Evolutionary conservation across 2,113 vertebrate species (phyloP), one percentile per base, ranked within the genome.

Genomic region (Bombycilla garrulus): DNA sequence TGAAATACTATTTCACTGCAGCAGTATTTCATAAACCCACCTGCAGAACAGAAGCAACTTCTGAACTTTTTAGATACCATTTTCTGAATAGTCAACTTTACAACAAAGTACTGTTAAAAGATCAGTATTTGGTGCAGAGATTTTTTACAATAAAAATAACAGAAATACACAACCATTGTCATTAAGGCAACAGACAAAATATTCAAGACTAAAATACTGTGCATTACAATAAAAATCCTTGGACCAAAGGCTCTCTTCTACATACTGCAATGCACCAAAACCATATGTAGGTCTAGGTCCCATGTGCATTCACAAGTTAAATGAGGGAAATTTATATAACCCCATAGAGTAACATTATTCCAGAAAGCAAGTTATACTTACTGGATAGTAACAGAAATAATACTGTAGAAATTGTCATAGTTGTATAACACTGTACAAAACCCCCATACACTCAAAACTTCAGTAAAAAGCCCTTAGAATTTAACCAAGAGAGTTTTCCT

Each of bases 251-350:
- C 24, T 73, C 44, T 79, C 65, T 73, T 67, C 71, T 28, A 62
- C 12, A 17, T 19, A 83, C 78, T 88, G 82, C 81, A 93, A 94
- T 93, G 85, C 92, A 93, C 64, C 90, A 97, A 95, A 95, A 29
- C 1, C 11, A 8, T 26, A 70, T 8, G 21, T 35, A 91, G 70
- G 71, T 77, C 74, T 66, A 48, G 15, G 56, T 71, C 79, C 88
- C 62, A 15, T 6, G 17, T 38, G 58, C 26, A 85, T 65, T 69
- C 57, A 28, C 25, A 77, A 57, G 10, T 18, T 21, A 71, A 66
- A 85, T 10, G 17, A 88, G 56, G 33, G 17, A 82, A 88, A 66
- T 31, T 24, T 58, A 66, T 44, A 47, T 54, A 83, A 58, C 1
- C 2, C 21, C 42, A 45, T 11, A 58, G 1, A 85, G 14, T 36